phyloP scores from a whole-genome alignment of 2,888 invertebrate genomes.

The Tromatobia lineatoria region DNA sequence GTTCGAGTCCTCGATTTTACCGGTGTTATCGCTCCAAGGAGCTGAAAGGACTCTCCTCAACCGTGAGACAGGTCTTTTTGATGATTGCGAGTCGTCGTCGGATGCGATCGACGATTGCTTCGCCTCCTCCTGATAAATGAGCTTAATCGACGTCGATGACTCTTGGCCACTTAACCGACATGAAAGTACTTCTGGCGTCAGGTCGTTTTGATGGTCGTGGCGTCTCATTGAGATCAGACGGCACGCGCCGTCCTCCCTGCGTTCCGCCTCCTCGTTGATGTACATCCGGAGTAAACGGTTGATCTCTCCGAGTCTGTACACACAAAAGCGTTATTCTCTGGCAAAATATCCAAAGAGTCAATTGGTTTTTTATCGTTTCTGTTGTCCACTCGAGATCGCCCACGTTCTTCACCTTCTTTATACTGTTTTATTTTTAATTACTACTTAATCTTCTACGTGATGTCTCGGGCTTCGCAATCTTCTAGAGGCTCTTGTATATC shows the following conservation, averaged over 20 bases:
- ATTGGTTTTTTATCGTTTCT: no score
- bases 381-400: neutral
- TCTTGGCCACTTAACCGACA: neutral
- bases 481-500: neutral
- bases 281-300: slow-evolving; percentile 79
- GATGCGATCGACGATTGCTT: slow-evolving; percentile 42
- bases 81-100: slow-evolving; percentile 35
- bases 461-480: neutral
- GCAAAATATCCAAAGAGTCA: slow-evolving; percentile 35
- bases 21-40: slow-evolving; percentile 48
- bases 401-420: neutral
- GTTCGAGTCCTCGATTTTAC: slow-evolving; percentile 57
- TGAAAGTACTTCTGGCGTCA: neutral
- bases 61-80: slow-evolving; percentile 19
- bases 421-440: slow-evolving; percentile 50
- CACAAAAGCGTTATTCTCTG: slow-evolving; percentile 70
- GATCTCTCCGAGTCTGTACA: slow-evolving; percentile 50
- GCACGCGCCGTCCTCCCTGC: slow-evolving; percentile 81
- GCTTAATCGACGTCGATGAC: neutral
- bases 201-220: slow-evolving; percentile 69
- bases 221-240: slow-evolving; percentile 82
- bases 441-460: slow-evolving; percentile 14
- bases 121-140: neutral
- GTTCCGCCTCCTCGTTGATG: slow-evolving; percentile 80
- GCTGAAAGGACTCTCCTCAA: slow-evolving; percentile 54